phyloP scores from a whole-genome alignment of 2,888 invertebrate species.

The Clivina fossor region DNA sequence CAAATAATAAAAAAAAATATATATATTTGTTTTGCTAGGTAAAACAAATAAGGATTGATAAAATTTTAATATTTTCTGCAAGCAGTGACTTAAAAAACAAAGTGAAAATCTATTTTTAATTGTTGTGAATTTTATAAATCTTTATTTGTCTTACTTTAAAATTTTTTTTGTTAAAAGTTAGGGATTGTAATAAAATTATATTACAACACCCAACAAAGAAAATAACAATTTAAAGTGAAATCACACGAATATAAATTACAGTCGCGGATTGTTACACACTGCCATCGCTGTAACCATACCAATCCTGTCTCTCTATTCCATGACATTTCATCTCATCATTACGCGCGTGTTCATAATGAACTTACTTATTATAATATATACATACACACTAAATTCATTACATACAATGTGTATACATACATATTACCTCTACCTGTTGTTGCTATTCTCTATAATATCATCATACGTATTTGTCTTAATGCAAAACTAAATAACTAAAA shows the following conservation, averaged over 20 bases:
- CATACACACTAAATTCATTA: too few relatives aligned
- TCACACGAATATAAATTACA: not conserved
- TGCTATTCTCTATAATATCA: conserved; percentile 23
- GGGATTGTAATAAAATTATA: not conserved
- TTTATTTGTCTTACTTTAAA: too few relatives aligned
- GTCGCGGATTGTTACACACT: conserved; percentile 24
- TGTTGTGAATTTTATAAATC: too few relatives aligned
- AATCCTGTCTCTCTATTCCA: conserved; percentile 26
- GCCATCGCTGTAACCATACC: conserved; percentile 18
- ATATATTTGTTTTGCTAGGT: too few relatives aligned
- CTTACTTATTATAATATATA: conserved; percentile 9
- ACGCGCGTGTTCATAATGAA: conserved; percentile 19
- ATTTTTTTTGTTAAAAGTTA: conserved; percentile 1
- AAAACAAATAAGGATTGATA: too few relatives aligned
- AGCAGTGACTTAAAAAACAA: too few relatives aligned
- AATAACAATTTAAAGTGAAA: not conserved
- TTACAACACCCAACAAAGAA: not conserved
- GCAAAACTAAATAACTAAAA: not conserved
- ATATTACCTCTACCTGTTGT: conserved; percentile 26
- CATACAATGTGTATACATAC: too few relatives aligned
- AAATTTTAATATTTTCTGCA: too few relatives aligned
- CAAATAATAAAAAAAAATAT: too few relatives aligned
- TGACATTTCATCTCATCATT: conserved; percentile 14
- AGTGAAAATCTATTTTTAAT: too few relatives aligned
- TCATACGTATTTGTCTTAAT: conserved; percentile 9